phyloP scores from a whole-genome alignment of 2,888 invertebrate species.

The Linhomoeus sp. region DNA sequence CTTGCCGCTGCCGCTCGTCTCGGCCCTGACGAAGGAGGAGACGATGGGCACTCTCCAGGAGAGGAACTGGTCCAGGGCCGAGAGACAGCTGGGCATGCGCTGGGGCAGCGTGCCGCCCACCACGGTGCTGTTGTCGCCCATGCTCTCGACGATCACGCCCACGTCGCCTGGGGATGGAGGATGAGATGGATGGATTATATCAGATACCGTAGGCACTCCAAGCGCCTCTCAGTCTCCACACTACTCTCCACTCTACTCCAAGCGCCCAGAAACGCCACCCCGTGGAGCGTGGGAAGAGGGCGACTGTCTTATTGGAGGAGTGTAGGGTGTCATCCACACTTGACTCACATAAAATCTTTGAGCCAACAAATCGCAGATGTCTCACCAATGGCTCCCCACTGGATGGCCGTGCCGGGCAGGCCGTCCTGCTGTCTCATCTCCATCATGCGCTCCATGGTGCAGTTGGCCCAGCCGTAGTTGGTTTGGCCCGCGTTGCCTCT shows the following conservation, averaged over 20 bases:
- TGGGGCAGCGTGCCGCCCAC: conserved; percentile 91
- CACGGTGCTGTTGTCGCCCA: conserved; percentile 58
- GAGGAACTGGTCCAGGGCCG: conserved; percentile 67
- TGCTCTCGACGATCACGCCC: conserved; percentile 67
- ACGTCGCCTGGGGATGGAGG: too few relatives aligned
- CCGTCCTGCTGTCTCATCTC: conserved; percentile 63
- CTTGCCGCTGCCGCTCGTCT: background rate
- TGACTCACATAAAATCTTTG: too few relatives aligned
- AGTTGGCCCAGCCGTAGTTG: conserved; percentile 92
- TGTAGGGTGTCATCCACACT: too few relatives aligned
- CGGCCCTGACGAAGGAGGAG: conserved; percentile 25
- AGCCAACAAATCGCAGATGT: too few relatives aligned
- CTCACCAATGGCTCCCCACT: conserved; percentile 99
- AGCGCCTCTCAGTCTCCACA: too few relatives aligned
- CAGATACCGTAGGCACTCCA: too few relatives aligned
- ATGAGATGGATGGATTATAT: too few relatives aligned
- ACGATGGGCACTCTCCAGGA: conserved; percentile 47
- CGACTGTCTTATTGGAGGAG: too few relatives aligned
- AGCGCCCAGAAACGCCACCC: too few relatives aligned
- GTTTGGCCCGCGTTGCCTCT: conserved; percentile 87
- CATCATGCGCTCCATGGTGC: conserved; percentile 84
- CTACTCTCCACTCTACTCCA: too few relatives aligned
- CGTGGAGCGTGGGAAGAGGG: too few relatives aligned
- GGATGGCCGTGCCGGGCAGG: conserved; percentile 65
- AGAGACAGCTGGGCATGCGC: conserved; percentile 73